Base-by-base conservation (phyloP, 2,797 vertebrate genomes). In the Pangasius macronema region DNA sequence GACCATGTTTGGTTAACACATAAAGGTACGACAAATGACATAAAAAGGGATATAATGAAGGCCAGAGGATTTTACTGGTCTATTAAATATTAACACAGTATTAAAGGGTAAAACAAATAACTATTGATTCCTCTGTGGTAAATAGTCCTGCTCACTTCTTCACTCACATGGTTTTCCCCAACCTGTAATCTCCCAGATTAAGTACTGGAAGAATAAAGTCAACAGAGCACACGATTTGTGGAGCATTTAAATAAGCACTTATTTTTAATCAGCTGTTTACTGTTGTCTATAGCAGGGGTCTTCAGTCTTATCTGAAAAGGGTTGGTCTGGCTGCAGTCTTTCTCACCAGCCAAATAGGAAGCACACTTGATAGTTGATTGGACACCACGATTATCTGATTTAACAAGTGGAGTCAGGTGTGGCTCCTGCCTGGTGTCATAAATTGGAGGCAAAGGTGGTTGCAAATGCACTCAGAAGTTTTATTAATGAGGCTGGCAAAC, bases 31-130 rank as follows among this genome's bases (percentile, higher is more conserved):
- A 84, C 61, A 61, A 77, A 84, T 87, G 49, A 86, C 1, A n/a
- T 27, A 46, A 86, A 72, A 51, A 76, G n/a, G 46, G 33, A 53
- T 68, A 49, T 88, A 83, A 88, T 77, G 24, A 87, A 65, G 39
- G 4, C 27, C 63, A 88, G 83, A 81, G 55, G 80, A 88, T 86
- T 88, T 84, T 20, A 72, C 80, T 53, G 75, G 68, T 55, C 57
- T 36, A 88, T 76, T 87, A 84, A 85, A 68, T 72, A 83, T 72
- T 73, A 89, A 83, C 70, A 86, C 75, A 76, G 30, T 36, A 10
- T 79, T 79, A 57, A 22, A 13, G 8, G 30, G 7, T n/a, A 20
- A 36, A 79, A 79, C 18, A 76, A 27, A 76, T 49, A 75, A 51
- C 20, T 1, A 49, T 13, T 2, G 10, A 5, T 73, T n/a, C 22